These are phyloP conservation scores for Carcinoscorpius rotundicauda DNA, from an alignment of 1,140 invertebrate species.

Conservation along the genomic window DNA sequence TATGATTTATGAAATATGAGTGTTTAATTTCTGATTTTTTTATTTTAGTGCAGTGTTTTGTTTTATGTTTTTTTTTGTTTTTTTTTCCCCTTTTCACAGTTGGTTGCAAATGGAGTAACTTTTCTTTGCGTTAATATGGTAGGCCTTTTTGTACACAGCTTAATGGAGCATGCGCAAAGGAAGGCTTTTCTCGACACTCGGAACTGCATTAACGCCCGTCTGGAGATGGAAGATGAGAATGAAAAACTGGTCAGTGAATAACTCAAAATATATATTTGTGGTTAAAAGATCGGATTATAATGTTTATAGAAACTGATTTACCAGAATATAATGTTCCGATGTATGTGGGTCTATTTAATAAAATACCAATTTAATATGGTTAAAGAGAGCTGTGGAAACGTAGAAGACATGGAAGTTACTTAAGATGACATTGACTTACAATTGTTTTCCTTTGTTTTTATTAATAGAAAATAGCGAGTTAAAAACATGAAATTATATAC, in stretches of 20 bases:
- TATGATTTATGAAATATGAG: too few relatives aligned
- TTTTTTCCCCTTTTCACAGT: not conserved
- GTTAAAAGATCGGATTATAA: not conserved
- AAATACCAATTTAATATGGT: too few relatives aligned
- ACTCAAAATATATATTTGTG: conserved; percentile 3
- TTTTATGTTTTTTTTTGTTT: not conserved
- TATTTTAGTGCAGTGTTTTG: too few relatives aligned
- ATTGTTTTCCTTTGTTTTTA: too few relatives aligned
- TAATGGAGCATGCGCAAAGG: conserved; percentile 76
- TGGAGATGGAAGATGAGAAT: conserved; percentile 86
- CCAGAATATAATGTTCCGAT: too few relatives aligned
- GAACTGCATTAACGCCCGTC: conserved; percentile 76
- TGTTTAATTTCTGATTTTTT: too few relatives aligned
- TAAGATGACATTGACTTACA: too few relatives aligned
- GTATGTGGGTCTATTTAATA: too few relatives aligned
- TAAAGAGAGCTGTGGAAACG: too few relatives aligned
- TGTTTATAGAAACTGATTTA: too few relatives aligned
- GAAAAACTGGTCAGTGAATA: conserved; percentile 9
- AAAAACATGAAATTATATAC: not conserved
- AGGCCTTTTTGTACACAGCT: conserved; percentile 72
- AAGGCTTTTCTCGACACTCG: conserved; percentile 81
- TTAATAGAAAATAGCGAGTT: too few relatives aligned
- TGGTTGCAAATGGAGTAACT: conserved; percentile 17
- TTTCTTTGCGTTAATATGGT: conserved; percentile 41
- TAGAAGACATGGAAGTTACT: too few relatives aligned